Evolutionary conservation across 2,888 invertebrate species (phyloP).

Genomic region (Eutolmus rufibarbis): DNA sequence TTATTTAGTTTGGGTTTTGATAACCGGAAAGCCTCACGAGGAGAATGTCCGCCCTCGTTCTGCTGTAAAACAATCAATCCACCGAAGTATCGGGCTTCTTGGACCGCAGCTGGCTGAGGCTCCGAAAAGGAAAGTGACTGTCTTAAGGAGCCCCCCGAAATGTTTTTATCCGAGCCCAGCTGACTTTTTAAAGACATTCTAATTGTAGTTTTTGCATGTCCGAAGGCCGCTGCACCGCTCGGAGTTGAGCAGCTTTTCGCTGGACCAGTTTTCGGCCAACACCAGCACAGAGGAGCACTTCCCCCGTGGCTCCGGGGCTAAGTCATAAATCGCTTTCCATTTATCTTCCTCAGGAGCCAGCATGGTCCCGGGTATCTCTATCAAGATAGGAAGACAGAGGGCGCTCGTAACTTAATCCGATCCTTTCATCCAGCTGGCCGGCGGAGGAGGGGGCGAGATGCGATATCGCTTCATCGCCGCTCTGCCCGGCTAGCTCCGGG

Average conservation of each 20-base stretch:
- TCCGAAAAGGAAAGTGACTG: conserved; percentile 4
- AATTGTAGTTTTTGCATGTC: background rate
- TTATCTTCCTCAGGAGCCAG: background rate
- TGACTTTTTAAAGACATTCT: background rate
- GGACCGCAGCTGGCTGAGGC: background rate
- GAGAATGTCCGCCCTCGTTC: conserved; percentile 11
- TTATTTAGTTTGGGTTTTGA: background rate
- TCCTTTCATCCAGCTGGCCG: background rate
- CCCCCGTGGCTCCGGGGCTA: background rate
- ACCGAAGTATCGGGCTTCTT: background rate
- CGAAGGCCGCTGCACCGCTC: background rate
- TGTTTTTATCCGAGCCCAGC: background rate
- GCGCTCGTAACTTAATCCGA: conserved; percentile 25
- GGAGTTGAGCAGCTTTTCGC: background rate
- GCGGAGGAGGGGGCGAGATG: background rate
- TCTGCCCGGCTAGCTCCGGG: background rate
- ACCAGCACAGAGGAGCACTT: background rate
- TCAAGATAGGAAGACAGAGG: conserved; percentile 17
- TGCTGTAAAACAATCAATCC: background rate
- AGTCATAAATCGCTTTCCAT: background rate
- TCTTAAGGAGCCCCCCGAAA: background rate
- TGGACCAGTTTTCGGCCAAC: background rate
- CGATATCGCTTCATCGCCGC: background rate
- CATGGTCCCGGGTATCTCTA: background rate
- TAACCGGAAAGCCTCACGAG: background rate